These are phyloP conservation scores for Ceratina japonica DNA, from an alignment of 1,140 invertebrate species.

Conservation along the genomic window DNA sequence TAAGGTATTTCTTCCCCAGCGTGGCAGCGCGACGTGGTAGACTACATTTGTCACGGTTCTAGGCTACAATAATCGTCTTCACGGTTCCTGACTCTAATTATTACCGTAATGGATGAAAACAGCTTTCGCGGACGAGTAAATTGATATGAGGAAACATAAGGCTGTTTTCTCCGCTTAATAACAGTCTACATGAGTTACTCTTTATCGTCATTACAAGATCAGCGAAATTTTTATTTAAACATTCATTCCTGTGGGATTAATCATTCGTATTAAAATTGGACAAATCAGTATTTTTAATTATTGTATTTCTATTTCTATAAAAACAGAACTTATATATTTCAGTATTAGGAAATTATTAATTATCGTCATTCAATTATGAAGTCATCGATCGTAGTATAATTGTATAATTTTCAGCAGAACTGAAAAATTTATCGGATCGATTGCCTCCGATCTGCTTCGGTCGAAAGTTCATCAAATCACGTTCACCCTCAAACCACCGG, in stretches of 20 bases:
- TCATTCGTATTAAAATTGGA: too few species aligned
- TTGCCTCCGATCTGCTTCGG: neutral
- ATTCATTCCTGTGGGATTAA: too few species aligned
- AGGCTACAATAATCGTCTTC: conserved; percentile 8
- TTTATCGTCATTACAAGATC: neutral
- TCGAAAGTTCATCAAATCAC: conserved; percentile 18
- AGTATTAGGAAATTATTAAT: too few species aligned
- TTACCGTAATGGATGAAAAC: neutral
- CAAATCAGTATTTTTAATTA: too few species aligned
- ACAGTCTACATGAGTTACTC: neutral
- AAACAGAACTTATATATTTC: too few species aligned
- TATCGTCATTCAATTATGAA: too few species aligned
- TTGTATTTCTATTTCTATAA: too few species aligned
- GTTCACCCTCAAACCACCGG: too few species aligned
- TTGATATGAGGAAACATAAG: neutral
- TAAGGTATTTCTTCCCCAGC: neutral
- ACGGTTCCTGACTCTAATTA: conserved; percentile 4
- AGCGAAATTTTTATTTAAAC: neutral
- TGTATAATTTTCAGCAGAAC: too few species aligned
- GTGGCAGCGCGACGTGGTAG: neutral
- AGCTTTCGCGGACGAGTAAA: conserved; percentile 7
- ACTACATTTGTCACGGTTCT: conserved; percentile 8
- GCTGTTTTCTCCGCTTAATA: neutral
- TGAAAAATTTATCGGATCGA: neutral
- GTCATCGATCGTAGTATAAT: too few species aligned